Conservation (phyloP, 2,797 vertebrate species). For the Leuciscus waleckii region DNA sequence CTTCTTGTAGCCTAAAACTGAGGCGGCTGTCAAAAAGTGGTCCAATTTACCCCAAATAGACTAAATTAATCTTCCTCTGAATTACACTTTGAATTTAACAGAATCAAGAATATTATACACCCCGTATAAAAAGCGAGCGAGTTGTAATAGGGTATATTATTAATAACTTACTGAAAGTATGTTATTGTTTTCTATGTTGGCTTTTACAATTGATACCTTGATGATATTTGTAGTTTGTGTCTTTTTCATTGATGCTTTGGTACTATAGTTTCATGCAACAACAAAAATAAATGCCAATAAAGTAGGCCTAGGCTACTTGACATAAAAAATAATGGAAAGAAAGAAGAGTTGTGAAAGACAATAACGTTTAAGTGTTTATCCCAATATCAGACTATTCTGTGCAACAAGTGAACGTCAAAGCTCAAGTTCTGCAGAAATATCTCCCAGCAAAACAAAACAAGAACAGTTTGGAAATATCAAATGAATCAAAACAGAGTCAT, state of each 20-base stretch:
- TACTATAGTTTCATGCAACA: background rate
- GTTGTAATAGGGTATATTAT: background rate
- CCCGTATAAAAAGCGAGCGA: background rate
- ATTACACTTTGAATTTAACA: background rate
- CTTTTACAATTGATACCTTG: background rate
- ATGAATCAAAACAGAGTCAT: background rate
- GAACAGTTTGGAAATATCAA: background rate
- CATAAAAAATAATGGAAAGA: background rate
- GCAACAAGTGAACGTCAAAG: conserved; percentile 13
- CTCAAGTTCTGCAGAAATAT: background rate
- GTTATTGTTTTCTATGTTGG: background rate
- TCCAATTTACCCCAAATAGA: background rate
- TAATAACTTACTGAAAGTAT: no score
- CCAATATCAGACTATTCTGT: background rate
- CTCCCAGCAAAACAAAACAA: background rate
- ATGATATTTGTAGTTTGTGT: no score
- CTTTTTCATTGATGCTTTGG: background rate
- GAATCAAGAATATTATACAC: background rate
- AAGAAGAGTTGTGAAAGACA: background rate
- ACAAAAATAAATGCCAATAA: rapidly evolving
- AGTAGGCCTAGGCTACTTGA: background rate
- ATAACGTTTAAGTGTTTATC: background rate
- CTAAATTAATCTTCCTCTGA: background rate
- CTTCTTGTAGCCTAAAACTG: background rate
- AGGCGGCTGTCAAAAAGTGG: background rate